Base-by-base conservation (phyloP, 2,888 invertebrate species). In the Papilio demoleus region DNA sequence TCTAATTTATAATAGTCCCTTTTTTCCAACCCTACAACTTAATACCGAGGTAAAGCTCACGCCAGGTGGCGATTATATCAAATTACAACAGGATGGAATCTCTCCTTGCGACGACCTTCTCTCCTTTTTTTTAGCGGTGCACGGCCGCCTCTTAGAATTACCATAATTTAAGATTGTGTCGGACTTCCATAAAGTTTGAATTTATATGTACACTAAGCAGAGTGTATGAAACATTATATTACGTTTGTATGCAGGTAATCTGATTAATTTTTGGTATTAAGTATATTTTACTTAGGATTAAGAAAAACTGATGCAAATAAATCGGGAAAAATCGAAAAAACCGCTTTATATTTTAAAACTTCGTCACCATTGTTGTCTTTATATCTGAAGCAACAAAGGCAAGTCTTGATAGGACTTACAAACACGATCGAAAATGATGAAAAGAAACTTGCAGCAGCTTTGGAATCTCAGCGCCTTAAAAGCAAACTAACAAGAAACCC, bases 31-130 rank as follows among this genome's bases (percentile, higher is more conserved):
- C 83, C 79, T 67, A 72, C 59, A 59, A 63, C 42, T 63, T 47
- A 83, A 81, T 80, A 76, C 81, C 53, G 53, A 31, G 3, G 81
- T 78, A 77, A 74, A 77, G 72, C 73, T 75, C 79, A 73, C 78
- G 77, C 79, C 85, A 83, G 87, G 83, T 86, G 88, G 84, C 77
- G 80, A 79, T 81, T 82, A 79, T 87, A 84, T 88, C 81, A 81
- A 83, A 87, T 87, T 86, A 86, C 85, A 72, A 75, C 74, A 73
- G 76, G 71, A 72, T 68, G 68, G 61, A 68, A 53, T 58, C 40
- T 68, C 67, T 74, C 75, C 72, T 65, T 69, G 65, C 31, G 19
- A 53, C 67, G 56, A 68, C 64, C 68, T 60, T 68, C 50, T 24
- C 42, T 61, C 47, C 31, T 66, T 64, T 58, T 67, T 71, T 71